phyloP scores from a whole-genome alignment of 2,797 vertebrate genomes.

The Anguilla marmorata region DNA sequence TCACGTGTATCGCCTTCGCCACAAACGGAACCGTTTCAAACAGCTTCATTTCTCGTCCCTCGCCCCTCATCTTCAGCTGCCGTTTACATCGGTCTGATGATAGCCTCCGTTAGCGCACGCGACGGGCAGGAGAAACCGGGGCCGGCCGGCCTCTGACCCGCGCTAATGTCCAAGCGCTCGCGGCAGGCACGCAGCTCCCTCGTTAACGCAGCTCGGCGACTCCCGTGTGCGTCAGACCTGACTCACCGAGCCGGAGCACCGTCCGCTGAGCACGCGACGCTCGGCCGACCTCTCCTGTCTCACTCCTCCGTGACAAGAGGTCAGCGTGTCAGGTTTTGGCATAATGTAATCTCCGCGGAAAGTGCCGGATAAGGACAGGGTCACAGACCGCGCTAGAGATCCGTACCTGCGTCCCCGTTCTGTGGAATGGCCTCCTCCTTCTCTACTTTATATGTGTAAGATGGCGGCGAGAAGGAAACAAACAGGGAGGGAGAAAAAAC shows the following conservation, averaged over 20 bases:
- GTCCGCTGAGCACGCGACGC: not conserved
- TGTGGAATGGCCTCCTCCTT: slow-evolving; percentile 43
- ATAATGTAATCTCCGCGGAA: not conserved
- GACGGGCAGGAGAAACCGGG: too few species aligned
- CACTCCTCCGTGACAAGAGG: not conserved
- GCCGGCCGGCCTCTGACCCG: too few species aligned
- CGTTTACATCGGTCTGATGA: not conserved
- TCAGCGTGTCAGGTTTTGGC: not conserved
- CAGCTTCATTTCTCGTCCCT: not conserved
- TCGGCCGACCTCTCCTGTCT: not conserved
- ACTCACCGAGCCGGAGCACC: too few species aligned
- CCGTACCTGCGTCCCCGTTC: slow-evolving; percentile 37
- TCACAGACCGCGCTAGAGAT: not conserved
- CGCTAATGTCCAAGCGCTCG: not conserved
- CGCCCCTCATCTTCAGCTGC: not conserved
- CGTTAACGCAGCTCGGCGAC: not conserved
- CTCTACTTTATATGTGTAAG: slow-evolving; percentile 16
- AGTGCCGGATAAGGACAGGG: not conserved
- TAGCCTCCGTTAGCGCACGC: not conserved
- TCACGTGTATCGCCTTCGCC: too few species aligned
- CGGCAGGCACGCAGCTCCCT: not conserved
- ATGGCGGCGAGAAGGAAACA: not conserved
- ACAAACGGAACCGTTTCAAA: not conserved
- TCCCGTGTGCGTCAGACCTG: not conserved
- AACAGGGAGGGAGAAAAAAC: not conserved